These are phyloP conservation scores for Protomyctophum bolini DNA, from an alignment of 2,113 vertebrate species.

Conservation along the genomic window DNA sequence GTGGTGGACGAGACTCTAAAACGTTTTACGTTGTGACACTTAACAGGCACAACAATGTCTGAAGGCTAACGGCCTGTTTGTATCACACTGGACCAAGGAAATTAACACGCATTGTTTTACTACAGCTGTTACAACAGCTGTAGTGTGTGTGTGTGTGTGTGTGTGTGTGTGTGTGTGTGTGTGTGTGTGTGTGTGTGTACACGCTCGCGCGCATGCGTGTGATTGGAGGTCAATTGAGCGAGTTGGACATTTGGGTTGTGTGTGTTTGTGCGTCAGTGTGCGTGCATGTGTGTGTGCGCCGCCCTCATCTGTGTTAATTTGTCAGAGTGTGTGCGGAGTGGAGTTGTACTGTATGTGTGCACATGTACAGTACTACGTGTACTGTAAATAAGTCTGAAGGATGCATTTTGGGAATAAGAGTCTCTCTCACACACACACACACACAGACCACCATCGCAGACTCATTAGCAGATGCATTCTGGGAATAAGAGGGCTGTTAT, in stretches of 20 bases:
- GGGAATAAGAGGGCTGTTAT: too few species aligned
- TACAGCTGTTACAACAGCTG: not conserved
- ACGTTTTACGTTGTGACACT: not conserved
- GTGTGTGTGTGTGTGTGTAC: not conserved
- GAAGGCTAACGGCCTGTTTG: not conserved
- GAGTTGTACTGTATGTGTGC: too few species aligned
- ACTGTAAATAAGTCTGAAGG: not conserved
- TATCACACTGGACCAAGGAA: not conserved
- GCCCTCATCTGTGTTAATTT: too few species aligned
- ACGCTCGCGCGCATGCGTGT: not conserved
- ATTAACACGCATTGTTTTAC: not conserved
- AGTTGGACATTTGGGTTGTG: not conserved
- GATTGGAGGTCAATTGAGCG: too few species aligned
- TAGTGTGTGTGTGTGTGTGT: not conserved
- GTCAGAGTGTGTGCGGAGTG: too few species aligned
- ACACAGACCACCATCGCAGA: not conserved
- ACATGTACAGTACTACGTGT: too few species aligned
- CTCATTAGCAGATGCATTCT: not conserved
- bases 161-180: not conserved
- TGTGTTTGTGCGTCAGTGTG: conserved; percentile 1
- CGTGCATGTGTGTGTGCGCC: not conserved
- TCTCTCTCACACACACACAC: not conserved
- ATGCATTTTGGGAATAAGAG: not conserved
- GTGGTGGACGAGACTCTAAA: too few species aligned
- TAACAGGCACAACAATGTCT: not conserved